Conservation (phyloP, 2,113 vertebrate species). For the Athene noctua region DNA sequence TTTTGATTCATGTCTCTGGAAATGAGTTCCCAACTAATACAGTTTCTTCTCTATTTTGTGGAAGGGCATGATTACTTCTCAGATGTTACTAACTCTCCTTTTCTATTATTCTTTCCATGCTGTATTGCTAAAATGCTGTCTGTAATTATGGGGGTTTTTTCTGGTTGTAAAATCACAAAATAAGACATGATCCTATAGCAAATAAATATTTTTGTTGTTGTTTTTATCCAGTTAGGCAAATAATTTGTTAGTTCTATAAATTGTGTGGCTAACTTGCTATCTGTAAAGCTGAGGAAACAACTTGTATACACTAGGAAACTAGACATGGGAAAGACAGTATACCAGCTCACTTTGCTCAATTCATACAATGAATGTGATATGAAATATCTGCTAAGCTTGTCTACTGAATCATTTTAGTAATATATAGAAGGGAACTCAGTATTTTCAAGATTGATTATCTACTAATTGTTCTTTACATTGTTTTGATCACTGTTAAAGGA, state of each 20-base stretch:
- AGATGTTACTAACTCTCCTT: neutral
- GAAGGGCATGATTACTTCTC: neutral
- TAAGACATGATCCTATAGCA: neutral
- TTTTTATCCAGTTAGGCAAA: neutral
- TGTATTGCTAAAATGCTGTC: neutral
- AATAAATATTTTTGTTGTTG: rapidly evolving
- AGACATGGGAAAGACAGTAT: neutral
- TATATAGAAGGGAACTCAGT: neutral
- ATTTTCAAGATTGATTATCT: neutral
- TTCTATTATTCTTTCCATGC: neutral
- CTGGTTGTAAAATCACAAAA: neutral
- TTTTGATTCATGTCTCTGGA: neutral
- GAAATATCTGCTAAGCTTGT: neutral
- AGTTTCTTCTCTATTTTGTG: neutral
- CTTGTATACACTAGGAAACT: neutral
- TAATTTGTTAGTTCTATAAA: neutral
- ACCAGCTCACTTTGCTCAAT: neutral
- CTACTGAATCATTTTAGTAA: neutral
- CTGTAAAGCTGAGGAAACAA: neutral
- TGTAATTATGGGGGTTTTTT: neutral
- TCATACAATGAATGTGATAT: neutral
- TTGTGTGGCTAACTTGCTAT: neutral
- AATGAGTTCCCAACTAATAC: neutral
- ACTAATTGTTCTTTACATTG: neutral
- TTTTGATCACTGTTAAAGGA: neutral